Evolutionary conservation across 2,797 vertebrate species (phyloP), one percentile per base, ranked within the genome.

Genomic region (Valencia hispanica): DNA sequence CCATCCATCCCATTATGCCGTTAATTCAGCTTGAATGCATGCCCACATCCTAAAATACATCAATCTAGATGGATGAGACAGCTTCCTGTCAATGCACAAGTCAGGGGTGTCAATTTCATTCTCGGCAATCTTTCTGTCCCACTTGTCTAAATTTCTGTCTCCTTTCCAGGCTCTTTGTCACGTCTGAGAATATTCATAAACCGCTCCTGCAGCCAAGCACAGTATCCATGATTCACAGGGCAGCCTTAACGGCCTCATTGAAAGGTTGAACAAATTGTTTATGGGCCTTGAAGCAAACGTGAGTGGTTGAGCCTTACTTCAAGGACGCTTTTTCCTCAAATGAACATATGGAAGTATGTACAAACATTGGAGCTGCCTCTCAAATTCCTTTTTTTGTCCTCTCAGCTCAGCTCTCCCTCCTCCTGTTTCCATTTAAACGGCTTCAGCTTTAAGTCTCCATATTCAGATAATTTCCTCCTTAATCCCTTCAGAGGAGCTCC

Each of bases 391-490:
- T 17, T 63, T 75, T 74, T 72, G 71, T 75, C 81, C 75, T 82
- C 72, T 15, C 79, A 81, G 81, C 63, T 74, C 79, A 79, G 79
- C 85, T 78, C 78, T 77, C 32, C 80, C 77, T 84, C 87, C 82
- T 90, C 87, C 81, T 87, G 82, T 88, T 93, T 87, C 83, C 73
- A 25, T 94, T 93, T 93, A 92, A 87, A 87, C 79, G 82, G 84
- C 91, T 91, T 92, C 75, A 88, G 80, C 79, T 85, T 84, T 89
- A 89, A 94, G 71, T 88, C 86, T 92, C 84, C 82, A 91, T 87
- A 88, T 93, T 92, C 85, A 84, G 82, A 90, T 92, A 75, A 93
- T 93, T 93, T 93, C 74, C 84, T 78, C 57, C 73, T 73, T 91
- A 92, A 93, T 93, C 86, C 88, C 89, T 83, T 91, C 88, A 84